Evolutionary conservation across 2,888 invertebrate species (phyloP), one percentile per base, ranked within the genome.

Genomic region (Furcula furcula): DNA sequence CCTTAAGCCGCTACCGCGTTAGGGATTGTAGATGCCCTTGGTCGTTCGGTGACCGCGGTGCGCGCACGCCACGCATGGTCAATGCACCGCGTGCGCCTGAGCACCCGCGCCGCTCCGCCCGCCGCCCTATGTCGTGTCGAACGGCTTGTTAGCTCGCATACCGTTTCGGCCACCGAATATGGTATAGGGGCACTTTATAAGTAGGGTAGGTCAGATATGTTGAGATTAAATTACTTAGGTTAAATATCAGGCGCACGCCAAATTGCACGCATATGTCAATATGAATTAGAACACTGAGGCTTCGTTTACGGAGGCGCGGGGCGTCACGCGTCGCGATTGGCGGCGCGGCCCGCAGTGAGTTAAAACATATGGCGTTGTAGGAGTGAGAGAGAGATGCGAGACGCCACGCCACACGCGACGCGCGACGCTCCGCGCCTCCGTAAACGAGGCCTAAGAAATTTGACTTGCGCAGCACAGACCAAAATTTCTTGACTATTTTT

Each of bases 1-100:
- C 9, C 36, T 46, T 53, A 40, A 29, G 31, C 46, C 42, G 49
- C 31, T 26, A 27, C 49, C 46, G 35, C 43, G 43, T 63, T 65
- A 80, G 86, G 83, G 86, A 86, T 86, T 83, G 87, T 86, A 78
- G 79, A 55, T 77, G 85, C 85, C 86, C 86, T 87, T 87, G 85
- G 59, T 72, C 55, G 66, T 57, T 48, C 59, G 60, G 61, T 67
- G 71, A 69, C 72, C 71, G 68, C 60, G 31, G 44, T 48, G 51
- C 59, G 63, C 55, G 49, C 66, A 63, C 68, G 68, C 54, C 43
- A 19, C 29, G 32, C 25, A 42, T 56, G 55, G 56, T 56, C 57
- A 56, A 46, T 56, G 56, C 56, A 56, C 56, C 32, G 43, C 38
- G 34, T 34, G 35, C 39, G 36, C 9, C 34, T 40, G 32, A 40